These are phyloP conservation scores for Centrocercus urophasianus DNA, from an alignment of 2,113 vertebrate genomes.

Conservation along the genomic window DNA sequence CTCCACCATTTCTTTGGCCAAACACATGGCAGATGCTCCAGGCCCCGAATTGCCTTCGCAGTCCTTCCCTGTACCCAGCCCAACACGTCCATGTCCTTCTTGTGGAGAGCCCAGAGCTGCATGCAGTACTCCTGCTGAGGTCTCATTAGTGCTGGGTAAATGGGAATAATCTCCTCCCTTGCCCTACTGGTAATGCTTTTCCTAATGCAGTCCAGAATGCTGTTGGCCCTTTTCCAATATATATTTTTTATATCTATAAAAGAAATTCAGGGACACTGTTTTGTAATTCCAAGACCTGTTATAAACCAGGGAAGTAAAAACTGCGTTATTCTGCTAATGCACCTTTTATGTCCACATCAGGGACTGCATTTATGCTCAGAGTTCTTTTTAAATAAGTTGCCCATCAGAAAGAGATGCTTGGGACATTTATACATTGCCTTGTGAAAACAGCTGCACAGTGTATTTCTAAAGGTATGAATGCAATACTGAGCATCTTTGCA, in stretches of 20 bases:
- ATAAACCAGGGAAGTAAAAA: background rate
- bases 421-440: background rate
- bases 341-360: conserved; percentile 12
- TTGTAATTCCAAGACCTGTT: background rate
- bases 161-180: background rate
- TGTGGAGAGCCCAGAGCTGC: background rate
- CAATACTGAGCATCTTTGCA: background rate
- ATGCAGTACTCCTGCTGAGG: background rate
- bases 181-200: background rate
- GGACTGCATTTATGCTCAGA: background rate
- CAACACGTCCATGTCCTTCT: background rate
- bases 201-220: background rate
- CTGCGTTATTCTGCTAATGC: background rate
- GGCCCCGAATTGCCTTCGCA: background rate
- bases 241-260: background rate
- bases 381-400: background rate
- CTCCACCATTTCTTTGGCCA: background rate
- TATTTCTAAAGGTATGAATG: conserved; percentile 7
- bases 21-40: background rate
- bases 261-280: background rate
- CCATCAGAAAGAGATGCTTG: conserved; percentile 40
- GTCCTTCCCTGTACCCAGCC: background rate
- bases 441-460: conserved; percentile 5
- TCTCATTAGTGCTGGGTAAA: background rate
- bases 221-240: background rate